Evolutionary conservation across 1,140 invertebrate genomes (phyloP), one percentile per base, ranked within the genome.

Genomic region (Caligus rogercresseyi): DNA sequence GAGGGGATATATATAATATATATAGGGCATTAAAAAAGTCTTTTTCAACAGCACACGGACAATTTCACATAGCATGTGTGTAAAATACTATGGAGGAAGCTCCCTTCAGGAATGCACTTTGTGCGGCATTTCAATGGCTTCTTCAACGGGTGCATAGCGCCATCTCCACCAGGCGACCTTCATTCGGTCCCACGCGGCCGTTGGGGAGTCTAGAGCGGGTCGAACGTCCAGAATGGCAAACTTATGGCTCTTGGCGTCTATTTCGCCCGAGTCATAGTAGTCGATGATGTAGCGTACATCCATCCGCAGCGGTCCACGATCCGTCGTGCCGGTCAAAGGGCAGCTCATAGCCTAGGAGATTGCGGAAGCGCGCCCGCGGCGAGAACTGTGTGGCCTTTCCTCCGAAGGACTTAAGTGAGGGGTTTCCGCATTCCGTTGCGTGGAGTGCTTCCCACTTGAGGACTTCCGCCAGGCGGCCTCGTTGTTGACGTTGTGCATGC

Each of bases 281-380:
- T 99, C 96, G 71, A 99, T 99, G 24, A 99, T 76, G 72, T 99
- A 99, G 66, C 89, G 79, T 0, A 94, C 86, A 67, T 93, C 84
- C 72, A 93, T 90, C 96, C 96, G 77, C 94, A 98, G 66, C 96
- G 79, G 73, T 99, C 95, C 1, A 99, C 82, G 69, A 98, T 88
- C 96, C 96, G 73, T 99, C 96, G 72, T 99, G 96, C 18, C 96
- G 81, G 77, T 99, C 96, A 78, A 99, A 99, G 1, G 96, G 96
- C 52, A 98, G 76, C 71, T 97, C 89, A 74, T 98, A 97, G 31
- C 66, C 25, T 64, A 66, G 20, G 13, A 54, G 85, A 69, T 78
- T 78, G 54, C 94, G 80, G 59, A 98, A 84, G 65, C 85, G 79
- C 0, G 96, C 96, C 68, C 93, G 79, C 4, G 95, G 94, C 65